Evolutionary conservation across 2,888 invertebrate genomes (phyloP).

Genomic region (Tenodera sinensis): DNA sequence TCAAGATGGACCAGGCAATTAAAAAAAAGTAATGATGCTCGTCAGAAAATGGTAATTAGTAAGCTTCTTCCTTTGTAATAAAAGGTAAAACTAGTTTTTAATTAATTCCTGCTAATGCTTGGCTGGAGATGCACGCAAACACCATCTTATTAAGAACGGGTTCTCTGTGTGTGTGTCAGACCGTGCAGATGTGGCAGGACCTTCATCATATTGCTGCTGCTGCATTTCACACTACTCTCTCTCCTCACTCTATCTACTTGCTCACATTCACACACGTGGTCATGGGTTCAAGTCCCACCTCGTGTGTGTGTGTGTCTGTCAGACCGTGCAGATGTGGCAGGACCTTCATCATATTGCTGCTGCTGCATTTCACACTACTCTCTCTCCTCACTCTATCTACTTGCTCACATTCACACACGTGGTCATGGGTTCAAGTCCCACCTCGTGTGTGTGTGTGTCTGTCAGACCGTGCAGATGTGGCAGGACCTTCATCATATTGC

Average conservation of each 20-base stretch:
- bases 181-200: background rate
- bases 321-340: background rate
- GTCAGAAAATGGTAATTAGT: background rate
- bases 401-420: too few relatives aligned
- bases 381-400: too few relatives aligned
- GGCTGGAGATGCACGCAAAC: background rate
- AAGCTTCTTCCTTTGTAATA: background rate
- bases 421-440: too few relatives aligned
- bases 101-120: background rate
- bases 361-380: background rate
- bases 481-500: background rate
- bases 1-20: background rate
- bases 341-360: background rate
- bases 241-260: too few relatives aligned
- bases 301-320: too few relatives aligned
- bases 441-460: too few relatives aligned
- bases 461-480: background rate
- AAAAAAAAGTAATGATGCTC: background rate
- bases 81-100: background rate
- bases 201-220: background rate
- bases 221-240: background rate
- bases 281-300: too few relatives aligned
- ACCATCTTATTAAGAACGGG: background rate
- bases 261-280: too few relatives aligned
- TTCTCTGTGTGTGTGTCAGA: background rate